Conservation (phyloP, 1,140 invertebrate species). For the Uloborus diversus region DNA sequence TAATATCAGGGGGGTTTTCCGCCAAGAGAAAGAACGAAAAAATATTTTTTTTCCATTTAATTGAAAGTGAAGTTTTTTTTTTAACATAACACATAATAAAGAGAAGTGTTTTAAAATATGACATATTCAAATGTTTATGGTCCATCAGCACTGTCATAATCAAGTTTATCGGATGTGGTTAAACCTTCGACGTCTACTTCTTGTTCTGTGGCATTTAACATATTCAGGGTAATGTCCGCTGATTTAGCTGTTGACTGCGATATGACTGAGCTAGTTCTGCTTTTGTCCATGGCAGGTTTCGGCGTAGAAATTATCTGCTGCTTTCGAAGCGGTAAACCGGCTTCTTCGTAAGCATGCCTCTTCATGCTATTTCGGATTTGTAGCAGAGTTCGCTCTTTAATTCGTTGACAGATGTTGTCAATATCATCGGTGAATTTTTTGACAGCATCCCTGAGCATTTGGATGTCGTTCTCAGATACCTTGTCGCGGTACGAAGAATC, state of each 20-base stretch:
- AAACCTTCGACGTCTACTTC: constrained; percentile 56
- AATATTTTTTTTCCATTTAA: too few species aligned
- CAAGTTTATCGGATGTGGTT: constrained; percentile 26
- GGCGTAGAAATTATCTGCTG: constrained; percentile 21
- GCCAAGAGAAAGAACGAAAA: too few species aligned
- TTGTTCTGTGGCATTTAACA: constrained; percentile 56
- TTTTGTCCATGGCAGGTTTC: constrained; percentile 30
- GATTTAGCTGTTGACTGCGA: constrained; percentile 44
- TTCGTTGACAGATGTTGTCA: constrained; percentile 26
- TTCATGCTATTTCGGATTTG: constrained; percentile 51
- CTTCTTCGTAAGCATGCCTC: constrained; percentile 50
- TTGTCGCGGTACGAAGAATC: constrained; percentile 4
- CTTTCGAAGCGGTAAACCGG: constrained; percentile 31
- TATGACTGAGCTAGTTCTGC: neutral
- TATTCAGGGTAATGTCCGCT: constrained; percentile 51
- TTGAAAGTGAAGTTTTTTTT: too few species aligned
- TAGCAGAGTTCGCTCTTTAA: constrained; percentile 41
- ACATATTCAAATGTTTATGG: neutral
- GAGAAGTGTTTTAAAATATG: too few species aligned
- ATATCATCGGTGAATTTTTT: constrained; percentile 35
- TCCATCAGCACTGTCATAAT: constrained; percentile 46
- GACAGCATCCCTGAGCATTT: neutral
- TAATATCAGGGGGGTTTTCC: too few species aligned
- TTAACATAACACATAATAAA: too few species aligned
- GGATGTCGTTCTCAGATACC: constrained; percentile 8